phyloP scores from a whole-genome alignment of 2,113 vertebrate species.

The Tragelaphus imberbis region DNA sequence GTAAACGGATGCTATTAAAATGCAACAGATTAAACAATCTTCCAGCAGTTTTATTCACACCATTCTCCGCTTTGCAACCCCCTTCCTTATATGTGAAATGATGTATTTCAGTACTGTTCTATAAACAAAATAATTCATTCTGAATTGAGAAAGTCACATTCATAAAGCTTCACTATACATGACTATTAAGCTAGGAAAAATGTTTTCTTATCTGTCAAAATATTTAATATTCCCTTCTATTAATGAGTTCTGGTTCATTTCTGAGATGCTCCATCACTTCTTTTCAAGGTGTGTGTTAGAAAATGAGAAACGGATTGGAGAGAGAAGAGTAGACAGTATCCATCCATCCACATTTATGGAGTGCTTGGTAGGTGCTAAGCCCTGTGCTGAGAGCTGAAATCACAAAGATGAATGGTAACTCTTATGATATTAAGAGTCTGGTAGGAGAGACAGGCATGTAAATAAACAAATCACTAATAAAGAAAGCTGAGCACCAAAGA shows the following conservation, averaged over 20 bases:
- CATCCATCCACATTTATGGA: not conserved
- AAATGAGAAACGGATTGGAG: not conserved
- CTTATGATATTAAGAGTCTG: not conserved
- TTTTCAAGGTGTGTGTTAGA: not conserved
- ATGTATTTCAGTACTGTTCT: not conserved
- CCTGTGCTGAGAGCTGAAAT: not conserved
- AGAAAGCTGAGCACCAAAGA: not conserved
- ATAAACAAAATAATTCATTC: slow-evolving; percentile 29
- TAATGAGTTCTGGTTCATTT: not conserved
- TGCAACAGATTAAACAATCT: not conserved
- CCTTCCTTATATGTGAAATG: not conserved
- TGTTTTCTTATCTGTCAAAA: not conserved
- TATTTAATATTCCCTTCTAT: not conserved
- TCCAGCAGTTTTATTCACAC: not conserved
- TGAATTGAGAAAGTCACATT: slow-evolving; percentile 26
- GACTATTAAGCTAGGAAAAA: not conserved
- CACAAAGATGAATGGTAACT: not conserved
- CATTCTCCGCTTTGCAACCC: not conserved
- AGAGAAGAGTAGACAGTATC: not conserved
- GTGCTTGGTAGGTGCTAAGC: not conserved
- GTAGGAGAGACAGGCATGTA: not conserved
- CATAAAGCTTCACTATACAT: not conserved
- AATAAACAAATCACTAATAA: not conserved
- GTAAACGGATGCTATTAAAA: not conserved
- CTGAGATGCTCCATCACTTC: not conserved